Base-by-base conservation (phyloP, 2,797 vertebrate species). In the Scolopax bukidnonensis region DNA sequence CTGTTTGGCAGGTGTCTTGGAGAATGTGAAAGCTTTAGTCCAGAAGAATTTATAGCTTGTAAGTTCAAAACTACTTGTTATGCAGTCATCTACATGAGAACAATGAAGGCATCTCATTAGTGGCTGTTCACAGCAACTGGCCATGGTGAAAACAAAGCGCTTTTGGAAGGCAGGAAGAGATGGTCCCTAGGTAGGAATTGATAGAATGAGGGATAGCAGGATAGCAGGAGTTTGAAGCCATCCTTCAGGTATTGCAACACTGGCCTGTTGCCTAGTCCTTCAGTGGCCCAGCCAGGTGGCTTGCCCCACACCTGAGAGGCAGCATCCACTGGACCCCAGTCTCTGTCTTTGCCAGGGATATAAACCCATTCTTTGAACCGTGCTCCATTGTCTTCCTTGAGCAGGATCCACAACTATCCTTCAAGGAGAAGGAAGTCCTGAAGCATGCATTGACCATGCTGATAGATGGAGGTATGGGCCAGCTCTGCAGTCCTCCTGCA, bases 271-370 rank as follows among this genome's bases (percentile, higher is more conserved):
- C 36, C 70, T 32, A 33, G n/a, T 51, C 65, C 36, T 59, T 38
- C 27, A 14, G 51, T 16, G 36, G 33, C 50, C 50, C 60, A 59
- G 40, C 14, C 53, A 36, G 45, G 43, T 59, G 38, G 21, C 57
- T 64, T 74, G 61, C 32, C 67, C 38, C 41, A 32, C 48, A 9
- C 25, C 6, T 75, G 12, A 11, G 7, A 75, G 53, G 48, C 5
- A 21, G 33, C 19, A 24, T 24, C 21, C 53, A 4, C 20, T 0
- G 0, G 13, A 30, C 4, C 32, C 32, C 23, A 33, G 27, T 16
- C 50, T 12, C 23, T 33, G 47, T 24, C 30, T 82, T 50, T 86
- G 36, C 47, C 32, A 43, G 43, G 24, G 27, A 12, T 4, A 23
- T 48, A 51, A 90, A 90, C 33, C 28, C 47, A 10, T 17, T 83